A percentile compares a stretch with the other conserved stretches of the same genome.
Evolutionary conservation across 2,797 vertebrate species (phyloP).

Genomic region (Psittacula echo): DNA sequence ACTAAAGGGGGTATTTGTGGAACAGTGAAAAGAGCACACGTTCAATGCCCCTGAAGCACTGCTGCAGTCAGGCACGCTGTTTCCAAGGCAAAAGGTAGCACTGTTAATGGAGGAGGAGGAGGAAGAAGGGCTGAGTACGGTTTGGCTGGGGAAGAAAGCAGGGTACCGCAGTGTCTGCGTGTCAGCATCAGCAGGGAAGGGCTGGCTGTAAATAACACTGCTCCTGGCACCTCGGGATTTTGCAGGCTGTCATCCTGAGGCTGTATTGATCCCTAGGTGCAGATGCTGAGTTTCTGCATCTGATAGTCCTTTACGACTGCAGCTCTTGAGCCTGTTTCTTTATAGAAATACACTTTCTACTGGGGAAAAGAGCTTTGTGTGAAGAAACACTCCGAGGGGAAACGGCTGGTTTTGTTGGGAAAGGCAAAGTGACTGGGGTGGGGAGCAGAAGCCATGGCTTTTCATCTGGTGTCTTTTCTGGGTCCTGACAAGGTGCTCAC

Average conservation of each 20-base stretch:
- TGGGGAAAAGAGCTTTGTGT: neutral
- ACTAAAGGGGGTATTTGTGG: neutral
- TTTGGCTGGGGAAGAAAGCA: neutral
- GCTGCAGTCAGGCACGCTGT: neutral
- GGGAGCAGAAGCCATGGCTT: neutral
- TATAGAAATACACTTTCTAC: neutral
- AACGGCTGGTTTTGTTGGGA: neutral
- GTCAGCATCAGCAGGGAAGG: neutral
- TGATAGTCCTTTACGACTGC: neutral
- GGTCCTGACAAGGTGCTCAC: neutral
- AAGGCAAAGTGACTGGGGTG: neutral
- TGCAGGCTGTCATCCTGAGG: neutral
- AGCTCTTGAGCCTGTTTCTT: neutral
- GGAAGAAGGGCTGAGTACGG: neutral
- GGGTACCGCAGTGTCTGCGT: neutral
- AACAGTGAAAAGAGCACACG: neutral
- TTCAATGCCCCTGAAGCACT: neutral
- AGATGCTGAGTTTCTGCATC: neutral
- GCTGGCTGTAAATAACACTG: constrained; percentile 2
- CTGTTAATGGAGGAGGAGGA: accelerated
- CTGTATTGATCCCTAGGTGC: neutral
- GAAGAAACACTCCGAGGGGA: neutral
- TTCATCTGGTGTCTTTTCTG: neutral
- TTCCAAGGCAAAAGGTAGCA: neutral
- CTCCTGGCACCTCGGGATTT: neutral